A percentile compares a stretch with the other conserved stretches of the same genome.
Conservation (phyloP, 2,113 vertebrate species). For the Petrocephalus zakoni region DNA sequence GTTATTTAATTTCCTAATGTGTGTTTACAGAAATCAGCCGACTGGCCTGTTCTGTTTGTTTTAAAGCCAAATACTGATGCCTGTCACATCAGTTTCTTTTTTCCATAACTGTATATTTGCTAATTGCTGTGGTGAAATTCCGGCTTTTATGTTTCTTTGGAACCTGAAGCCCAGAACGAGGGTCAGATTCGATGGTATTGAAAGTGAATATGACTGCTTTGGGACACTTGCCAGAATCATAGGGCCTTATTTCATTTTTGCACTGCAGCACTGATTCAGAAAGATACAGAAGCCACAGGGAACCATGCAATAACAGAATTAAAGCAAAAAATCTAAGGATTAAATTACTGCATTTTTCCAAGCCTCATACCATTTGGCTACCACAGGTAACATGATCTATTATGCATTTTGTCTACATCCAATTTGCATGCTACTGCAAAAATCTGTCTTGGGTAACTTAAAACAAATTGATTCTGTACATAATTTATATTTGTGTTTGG, state of each 20-base stretch:
- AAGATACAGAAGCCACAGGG: not conserved
- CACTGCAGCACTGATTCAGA: not conserved
- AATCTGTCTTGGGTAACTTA: not conserved
- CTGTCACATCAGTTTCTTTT: not conserved
- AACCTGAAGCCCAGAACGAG: not conserved
- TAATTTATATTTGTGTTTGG: not conserved
- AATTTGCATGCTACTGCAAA: constrained; percentile 1
- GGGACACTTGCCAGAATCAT: not conserved
- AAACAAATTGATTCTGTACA: not conserved
- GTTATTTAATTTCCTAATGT: not conserved
- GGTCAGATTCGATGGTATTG: not conserved
- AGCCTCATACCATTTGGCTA: not conserved
- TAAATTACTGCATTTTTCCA: not conserved
- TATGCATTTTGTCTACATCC: not conserved
- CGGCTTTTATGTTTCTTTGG: not conserved
- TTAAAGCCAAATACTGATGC: not conserved
- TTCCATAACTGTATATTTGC: not conserved
- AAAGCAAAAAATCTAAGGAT: not conserved
- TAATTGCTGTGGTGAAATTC: not conserved
- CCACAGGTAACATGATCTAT: constrained; percentile 11
- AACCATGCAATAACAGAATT: not conserved
- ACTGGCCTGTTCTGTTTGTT: not conserved
- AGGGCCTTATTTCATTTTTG: not conserved
- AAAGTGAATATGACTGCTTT: not conserved
- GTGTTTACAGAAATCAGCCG: not conserved